A percentile compares a stretch with the other conserved stretches of the same genome.
Evolutionary conservation across 2,113 vertebrate genomes (phyloP).

Genomic region (Baryphthengus martii): DNA sequence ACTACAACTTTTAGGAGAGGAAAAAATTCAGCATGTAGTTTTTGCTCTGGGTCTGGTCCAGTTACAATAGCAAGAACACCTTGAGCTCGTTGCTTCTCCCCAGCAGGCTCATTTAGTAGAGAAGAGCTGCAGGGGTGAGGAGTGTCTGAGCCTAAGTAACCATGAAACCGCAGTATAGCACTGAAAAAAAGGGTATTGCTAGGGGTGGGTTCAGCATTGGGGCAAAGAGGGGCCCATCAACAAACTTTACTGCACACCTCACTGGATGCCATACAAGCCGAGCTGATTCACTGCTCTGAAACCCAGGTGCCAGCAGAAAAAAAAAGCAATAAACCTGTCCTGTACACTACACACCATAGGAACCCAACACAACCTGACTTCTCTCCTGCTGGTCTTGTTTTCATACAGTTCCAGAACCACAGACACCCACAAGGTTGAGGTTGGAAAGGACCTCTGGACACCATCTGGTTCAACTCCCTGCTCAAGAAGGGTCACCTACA

Average conservation of each 20-base stretch:
- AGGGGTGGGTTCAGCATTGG: neutral
- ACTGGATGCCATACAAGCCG: accelerated
- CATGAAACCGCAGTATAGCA: accelerated
- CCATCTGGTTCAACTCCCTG: neutral
- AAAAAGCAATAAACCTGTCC: neutral
- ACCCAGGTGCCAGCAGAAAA: neutral
- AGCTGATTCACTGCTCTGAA: neutral
- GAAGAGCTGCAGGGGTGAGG: neutral
- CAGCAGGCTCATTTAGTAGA: neutral
- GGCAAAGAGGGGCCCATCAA: neutral
- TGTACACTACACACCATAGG: neutral
- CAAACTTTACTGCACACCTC: neutral
- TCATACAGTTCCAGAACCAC: neutral
- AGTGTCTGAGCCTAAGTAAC: neutral
- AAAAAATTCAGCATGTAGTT: too few species aligned
- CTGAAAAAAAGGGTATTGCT: too few species aligned
- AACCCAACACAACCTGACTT: neutral
- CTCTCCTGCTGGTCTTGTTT: neutral
- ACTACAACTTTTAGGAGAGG: too few species aligned
- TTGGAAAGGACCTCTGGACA: neutral
- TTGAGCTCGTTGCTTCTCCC: neutral
- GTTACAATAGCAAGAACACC: neutral
- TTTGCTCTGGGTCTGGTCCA: neutral
- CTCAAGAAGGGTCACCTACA: neutral
- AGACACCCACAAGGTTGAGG: neutral